Conservation (phyloP, 2,888 invertebrate genomes). For the Conops quadrifasciatus region DNA sequence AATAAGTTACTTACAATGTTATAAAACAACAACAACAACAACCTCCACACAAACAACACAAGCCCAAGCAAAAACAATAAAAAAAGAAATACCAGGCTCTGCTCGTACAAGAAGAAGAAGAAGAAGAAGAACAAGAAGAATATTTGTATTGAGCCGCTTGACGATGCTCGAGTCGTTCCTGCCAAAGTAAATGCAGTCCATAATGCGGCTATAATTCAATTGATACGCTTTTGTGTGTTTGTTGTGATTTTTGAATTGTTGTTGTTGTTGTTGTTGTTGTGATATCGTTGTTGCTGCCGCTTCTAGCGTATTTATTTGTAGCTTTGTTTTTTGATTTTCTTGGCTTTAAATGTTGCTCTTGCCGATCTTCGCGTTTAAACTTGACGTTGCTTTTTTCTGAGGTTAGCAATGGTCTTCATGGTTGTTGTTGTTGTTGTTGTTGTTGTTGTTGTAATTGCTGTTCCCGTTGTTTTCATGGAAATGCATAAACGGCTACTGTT, state of each 20-base stretch:
- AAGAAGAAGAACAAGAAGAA: neutral
- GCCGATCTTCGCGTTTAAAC: neutral
- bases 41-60: neutral
- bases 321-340: neutral
- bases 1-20: too few species aligned
- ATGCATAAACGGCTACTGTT: too few species aligned
- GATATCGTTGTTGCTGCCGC: neutral
- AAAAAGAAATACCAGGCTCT: neutral
- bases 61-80: neutral
- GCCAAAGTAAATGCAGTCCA: too few species aligned
- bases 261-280: neutral
- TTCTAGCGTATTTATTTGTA: neutral
- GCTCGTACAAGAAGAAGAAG: too few species aligned
- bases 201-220: too few species aligned
- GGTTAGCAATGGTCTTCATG: neutral
- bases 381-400: neutral
- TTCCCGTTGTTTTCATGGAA: too few species aligned
- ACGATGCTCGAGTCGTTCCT: neutral
- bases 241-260: neutral
- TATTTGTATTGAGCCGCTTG: too few species aligned
- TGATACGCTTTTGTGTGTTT: too few species aligned
- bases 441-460: constrained; percentile 1
- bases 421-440: constrained; percentile 4
- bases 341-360: neutral
- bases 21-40: neutral